These are phyloP conservation scores for Chorisops tibialis DNA, from an alignment of 2,888 invertebrate species.

Conservation along the genomic window DNA sequence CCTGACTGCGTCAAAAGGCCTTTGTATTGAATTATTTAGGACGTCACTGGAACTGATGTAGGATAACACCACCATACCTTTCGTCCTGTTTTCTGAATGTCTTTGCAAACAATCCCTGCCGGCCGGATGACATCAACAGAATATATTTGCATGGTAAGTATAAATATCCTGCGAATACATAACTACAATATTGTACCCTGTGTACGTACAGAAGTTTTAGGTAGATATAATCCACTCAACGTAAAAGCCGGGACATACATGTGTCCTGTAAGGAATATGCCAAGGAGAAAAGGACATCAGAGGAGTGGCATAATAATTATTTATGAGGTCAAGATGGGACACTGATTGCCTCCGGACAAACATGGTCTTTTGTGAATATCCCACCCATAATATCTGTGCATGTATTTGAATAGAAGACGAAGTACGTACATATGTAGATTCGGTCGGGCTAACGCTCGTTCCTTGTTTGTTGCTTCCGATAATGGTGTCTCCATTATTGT, in stretches of 20 bases:
- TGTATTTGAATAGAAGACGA: too few species aligned
- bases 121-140: constrained; percentile 17
- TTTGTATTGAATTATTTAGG: constrained; percentile 13
- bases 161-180: constrained; percentile 1
- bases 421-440: not conserved
- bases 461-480: not conserved
- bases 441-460: not conserved
- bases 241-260: not conserved
- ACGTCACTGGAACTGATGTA: constrained; percentile 14
- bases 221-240: not conserved
- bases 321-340: constrained; percentile 35
- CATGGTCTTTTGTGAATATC: constrained; percentile 25
- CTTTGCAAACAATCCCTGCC: constrained; percentile 7
- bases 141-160: constrained; percentile 18
- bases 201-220: too few species aligned
- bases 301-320: constrained; percentile 34
- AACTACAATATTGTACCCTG: not conserved
- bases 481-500: not conserved
- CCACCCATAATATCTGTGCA: not conserved
- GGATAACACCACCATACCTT: not conserved
- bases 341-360: constrained; percentile 34
- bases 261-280: constrained; percentile 10
- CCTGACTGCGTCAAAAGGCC: not conserved
- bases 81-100: not conserved
- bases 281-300: constrained; percentile 24